A percentile compares a stretch with the other conserved stretches of the same genome.
These are phyloP conservation scores for Ictalurus furcatus DNA, from an alignment of 2,113 vertebrate species.

Conservation along the genomic window DNA sequence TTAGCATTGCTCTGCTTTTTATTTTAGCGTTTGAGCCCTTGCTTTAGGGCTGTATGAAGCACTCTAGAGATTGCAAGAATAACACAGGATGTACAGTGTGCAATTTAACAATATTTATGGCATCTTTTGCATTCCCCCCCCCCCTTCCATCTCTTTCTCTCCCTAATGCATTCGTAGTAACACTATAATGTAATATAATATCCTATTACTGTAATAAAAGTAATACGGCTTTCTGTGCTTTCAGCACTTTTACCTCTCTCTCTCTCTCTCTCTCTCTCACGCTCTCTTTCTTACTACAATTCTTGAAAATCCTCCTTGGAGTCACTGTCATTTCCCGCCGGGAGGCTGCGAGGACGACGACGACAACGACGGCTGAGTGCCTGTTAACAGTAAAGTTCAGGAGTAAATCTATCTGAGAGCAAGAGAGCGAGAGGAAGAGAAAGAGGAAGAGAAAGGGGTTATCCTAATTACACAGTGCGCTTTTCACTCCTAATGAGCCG, in stretches of 20 bases:
- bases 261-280: neutral
- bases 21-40: neutral
- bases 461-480: conserved; percentile 52
- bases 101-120: neutral
- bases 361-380: conserved; percentile 37
- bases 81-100: neutral
- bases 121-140: neutral
- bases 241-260: neutral
- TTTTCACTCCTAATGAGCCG: conserved; percentile 50
- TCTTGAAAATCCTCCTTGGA: conserved; percentile 37
- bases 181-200: neutral
- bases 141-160: neutral
- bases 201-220: conserved; percentile 8
- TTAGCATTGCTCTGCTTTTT: neutral
- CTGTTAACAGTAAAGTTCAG: conserved; percentile 54
- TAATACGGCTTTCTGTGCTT: neutral
- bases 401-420: conserved; percentile 50
- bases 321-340: conserved; percentile 44
- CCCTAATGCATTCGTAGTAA: neutral
- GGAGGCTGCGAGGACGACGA: conserved; percentile 22
- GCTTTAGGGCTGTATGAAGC: neutral
- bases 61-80: neutral
- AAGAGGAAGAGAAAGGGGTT: conserved; percentile 28
- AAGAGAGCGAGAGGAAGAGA: neutral
- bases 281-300: neutral